Evolutionary conservation across 2,888 invertebrate species (phyloP).

Genomic region (Hedya salicella): DNA sequence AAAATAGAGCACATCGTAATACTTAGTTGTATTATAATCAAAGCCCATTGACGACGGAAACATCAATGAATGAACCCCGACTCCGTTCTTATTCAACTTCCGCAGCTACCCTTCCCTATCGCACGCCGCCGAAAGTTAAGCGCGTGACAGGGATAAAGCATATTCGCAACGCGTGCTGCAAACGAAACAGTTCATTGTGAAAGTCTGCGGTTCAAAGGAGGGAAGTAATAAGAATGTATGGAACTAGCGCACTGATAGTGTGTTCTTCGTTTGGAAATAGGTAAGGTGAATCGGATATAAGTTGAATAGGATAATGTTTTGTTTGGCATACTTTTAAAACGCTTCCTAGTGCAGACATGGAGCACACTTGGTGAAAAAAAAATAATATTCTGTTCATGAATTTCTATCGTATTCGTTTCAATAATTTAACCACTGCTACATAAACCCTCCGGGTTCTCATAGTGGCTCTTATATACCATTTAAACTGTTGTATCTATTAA

Average conservation of each 20-base stretch:
- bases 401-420: too few relatives aligned
- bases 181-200: constrained; percentile 64
- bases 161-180: constrained; percentile 54
- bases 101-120: constrained; percentile 64
- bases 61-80: constrained; percentile 73
- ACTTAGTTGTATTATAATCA: constrained; percentile 42
- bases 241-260: background rate
- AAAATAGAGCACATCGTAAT: constrained; percentile 22
- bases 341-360: too few relatives aligned
- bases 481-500: too few relatives aligned
- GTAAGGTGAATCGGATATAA: constrained; percentile 28
- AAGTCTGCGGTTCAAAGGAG: constrained; percentile 54
- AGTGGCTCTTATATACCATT: too few relatives aligned
- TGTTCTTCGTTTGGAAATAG: background rate
- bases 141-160: constrained; percentile 54
- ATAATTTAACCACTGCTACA: too few relatives aligned
- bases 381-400: too few relatives aligned
- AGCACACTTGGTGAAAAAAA: too few relatives aligned
- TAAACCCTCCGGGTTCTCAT: too few relatives aligned
- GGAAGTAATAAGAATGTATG: constrained; percentile 21
- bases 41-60: constrained; percentile 65
- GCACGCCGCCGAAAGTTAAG: constrained; percentile 47
- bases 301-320: background rate
- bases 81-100: constrained; percentile 73
- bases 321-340: too few relatives aligned